Evolutionary conservation across 2,888 invertebrate species (phyloP).

Genomic region (Meloe dianella): DNA sequence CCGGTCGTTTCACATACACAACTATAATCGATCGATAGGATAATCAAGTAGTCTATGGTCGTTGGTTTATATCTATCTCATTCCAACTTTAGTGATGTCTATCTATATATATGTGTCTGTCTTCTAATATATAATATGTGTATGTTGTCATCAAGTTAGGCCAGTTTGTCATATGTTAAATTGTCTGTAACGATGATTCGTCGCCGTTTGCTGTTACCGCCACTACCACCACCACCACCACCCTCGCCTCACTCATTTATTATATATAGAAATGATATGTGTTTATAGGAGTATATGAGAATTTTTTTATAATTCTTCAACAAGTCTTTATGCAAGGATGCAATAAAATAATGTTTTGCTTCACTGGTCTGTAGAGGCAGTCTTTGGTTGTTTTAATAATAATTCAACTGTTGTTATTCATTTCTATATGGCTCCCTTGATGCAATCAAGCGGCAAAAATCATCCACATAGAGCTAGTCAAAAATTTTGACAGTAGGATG

Average conservation of each 20-base stretch:
- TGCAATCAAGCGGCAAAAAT: too few relatives aligned
- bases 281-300: not conserved
- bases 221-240: not conserved
- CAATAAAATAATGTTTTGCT: constrained; percentile 51
- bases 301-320: not conserved
- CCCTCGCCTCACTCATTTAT: not conserved
- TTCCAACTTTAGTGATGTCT: not conserved
- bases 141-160: constrained; percentile 1
- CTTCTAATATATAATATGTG: not conserved
- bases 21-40: not conserved
- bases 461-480: too few relatives aligned
- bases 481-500: too few relatives aligned
- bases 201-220: constrained; percentile 17
- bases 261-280: not conserved
- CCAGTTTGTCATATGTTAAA: constrained; percentile 52
- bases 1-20: constrained; percentile 1
- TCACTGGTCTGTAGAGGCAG: constrained; percentile 43
- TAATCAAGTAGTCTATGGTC: not conserved
- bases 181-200: constrained; percentile 46
- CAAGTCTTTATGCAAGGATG: constrained; percentile 36
- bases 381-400: constrained; percentile 50
- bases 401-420: constrained; percentile 26
- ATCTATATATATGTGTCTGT: not conserved
- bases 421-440: too few relatives aligned
- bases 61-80: not conserved